Evolutionary conservation across 2,113 vertebrate genomes (phyloP), one percentile per base, ranked within the genome.

Genomic region (Takifugu bimaculatus): DNA sequence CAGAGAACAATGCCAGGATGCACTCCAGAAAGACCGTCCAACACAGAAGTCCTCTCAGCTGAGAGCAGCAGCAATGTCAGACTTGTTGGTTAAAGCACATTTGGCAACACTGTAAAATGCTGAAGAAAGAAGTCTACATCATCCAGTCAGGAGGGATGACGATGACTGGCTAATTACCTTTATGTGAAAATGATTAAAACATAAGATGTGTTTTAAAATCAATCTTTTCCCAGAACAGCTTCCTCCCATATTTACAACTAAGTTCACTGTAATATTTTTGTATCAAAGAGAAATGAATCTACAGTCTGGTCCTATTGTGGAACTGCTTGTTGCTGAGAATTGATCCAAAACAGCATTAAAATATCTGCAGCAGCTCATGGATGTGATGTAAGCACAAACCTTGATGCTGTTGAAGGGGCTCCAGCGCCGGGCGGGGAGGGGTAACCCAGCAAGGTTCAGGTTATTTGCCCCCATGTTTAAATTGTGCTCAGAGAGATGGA

Each of bases 331-430:
- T 39, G 35, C 7, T 39, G 2, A 10, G 35, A 39, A 39, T 10
- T 39, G 7, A 10, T 39, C 9, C 35, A 39, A 39, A 6, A 39
- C 35, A 39, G 1, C 7, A 10, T 39, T 11, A 10, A 11, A 39
- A 4, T 4, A 6, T 32, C 6, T 13, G 43, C 13, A 45, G 44
- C 44, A 45, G 44, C 44, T 45, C 2, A 5, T 14, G 25, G 2
- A 25, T 5, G 6, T 45, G 26, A 47, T 13, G 25, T 2, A 2
- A 4, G 15, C 26, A 53, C 69, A 9, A 76, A 91, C 90, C 89
- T 91, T 91, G 60, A 91, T 80, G 71, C 54, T 90, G 73, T 73
- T 50, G 66, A 91, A 88, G 4, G 48, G 74, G 32, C 76, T 62
- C 47, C 45, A 49, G 54, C 11, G 35, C 11, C 13, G 66, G 10